Base-by-base conservation (phyloP, 2,888 invertebrate genomes). In the Bombyx huttoni region DNA sequence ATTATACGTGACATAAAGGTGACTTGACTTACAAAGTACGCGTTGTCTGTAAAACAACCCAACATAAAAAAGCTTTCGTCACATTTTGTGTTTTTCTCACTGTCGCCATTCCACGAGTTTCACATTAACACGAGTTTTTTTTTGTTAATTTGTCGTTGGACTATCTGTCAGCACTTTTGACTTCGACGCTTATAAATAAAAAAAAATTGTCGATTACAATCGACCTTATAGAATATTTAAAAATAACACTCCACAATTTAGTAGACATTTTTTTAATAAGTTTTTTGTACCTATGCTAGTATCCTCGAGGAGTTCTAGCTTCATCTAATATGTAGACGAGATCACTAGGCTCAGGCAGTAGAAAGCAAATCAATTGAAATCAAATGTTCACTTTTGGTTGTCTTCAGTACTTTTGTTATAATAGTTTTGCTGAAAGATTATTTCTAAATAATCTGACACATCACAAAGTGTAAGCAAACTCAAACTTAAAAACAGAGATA, bases 111-210 rank as follows among this genome's bases (percentile, higher is more conserved):
- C 73, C 69, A 67, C 73, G 68, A 74, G 73, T 77, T 79, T n/a
- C n/a, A n/a, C n/a, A n/a, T n/a, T n/a, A n/a, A n/a, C n/a, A n/a
- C n/a, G n/a, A n/a, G n/a, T n/a, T 81, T 78, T 77, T 77, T 78
- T 12, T 77, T 64, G 75, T 76, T 80, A 82, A 84, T 81, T 84
- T 82, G 80, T 83, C 79, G 78, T 81, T 78, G 81, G 76, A 70
- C 72, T 73, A 78, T 81, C 78, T 81, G 83, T 82, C 79, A 78
- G 70, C 79, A 64, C 60, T 68, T 73, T 2, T 24, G 40, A 12
- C 40, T 40, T 40, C 12, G 1, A 40, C 1, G 40, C 40, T 40
- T 12, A 12, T 6, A 8, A 12, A 10, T 10, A 6, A 10, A 40
- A 40, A 40, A 40, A 3, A 40, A 7, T 12, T 8, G 12, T 40